Conservation (phyloP, 2,113 vertebrate genomes). For the Mesitornis unicolor region DNA sequence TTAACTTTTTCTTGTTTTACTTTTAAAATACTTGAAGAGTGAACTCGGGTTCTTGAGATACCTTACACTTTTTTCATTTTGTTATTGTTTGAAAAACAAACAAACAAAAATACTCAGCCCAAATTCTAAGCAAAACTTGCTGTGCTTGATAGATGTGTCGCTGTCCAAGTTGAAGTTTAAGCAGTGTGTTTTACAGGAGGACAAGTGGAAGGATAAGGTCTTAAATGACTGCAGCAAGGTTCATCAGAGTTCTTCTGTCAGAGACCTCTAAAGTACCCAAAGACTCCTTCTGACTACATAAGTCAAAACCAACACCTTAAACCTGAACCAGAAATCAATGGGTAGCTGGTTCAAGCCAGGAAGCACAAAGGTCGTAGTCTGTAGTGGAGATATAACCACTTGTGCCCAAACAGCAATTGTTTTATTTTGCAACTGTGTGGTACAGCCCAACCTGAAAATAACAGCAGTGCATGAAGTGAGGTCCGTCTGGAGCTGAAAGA, state of each 20-base stretch:
- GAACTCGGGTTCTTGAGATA: background rate
- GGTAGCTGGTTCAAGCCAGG: background rate
- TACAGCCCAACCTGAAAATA: background rate
- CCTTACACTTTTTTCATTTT: background rate
- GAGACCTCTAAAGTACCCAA: background rate
- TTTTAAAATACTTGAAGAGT: background rate
- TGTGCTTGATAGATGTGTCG: background rate
- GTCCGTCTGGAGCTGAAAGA: background rate
- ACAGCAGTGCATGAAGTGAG: background rate
- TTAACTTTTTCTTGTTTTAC: background rate
- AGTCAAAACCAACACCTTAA: background rate
- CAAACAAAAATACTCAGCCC: background rate
- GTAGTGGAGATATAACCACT: background rate
- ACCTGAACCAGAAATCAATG: background rate
- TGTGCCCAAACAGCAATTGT: background rate
- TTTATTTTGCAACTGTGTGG: background rate
- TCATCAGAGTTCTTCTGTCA: background rate
- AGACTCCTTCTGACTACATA: background rate
- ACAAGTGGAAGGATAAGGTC: background rate
- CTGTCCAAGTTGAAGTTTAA: background rate
- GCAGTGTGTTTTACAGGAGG: background rate
- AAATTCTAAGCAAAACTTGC: background rate
- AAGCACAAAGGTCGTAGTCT: background rate
- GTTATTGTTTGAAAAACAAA: background rate
- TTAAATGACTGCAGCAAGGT: background rate